Base-by-base conservation (phyloP, 1,140 invertebrate genomes). In the Dreissena polymorpha region DNA sequence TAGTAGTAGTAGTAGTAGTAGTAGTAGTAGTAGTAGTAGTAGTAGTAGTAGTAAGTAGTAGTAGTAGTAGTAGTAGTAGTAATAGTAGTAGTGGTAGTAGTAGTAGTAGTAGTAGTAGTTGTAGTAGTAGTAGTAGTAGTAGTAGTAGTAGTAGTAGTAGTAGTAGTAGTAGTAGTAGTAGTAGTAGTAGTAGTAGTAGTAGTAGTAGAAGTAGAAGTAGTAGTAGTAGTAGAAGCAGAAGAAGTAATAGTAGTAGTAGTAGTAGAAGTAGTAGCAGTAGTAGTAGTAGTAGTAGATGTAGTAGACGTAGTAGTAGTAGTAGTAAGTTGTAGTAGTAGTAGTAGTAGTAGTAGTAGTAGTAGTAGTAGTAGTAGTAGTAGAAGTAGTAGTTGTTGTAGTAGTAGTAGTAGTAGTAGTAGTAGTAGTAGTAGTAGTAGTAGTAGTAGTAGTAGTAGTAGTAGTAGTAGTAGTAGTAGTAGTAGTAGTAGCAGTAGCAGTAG, bases 331-430 rank as follows among this genome's bases (percentile, higher is more conserved):
- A n/a, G n/a, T n/a, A n/a, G n/a, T n/a, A 82, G 79, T 81, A 82
- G 79, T 80, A 82, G 79, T 82, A 80, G 75, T 81, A n/a, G n/a
- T 65, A 82, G 79, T 81, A 80, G 79, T 80, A 82, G 79, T 51
- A 82, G 75, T 83, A 82, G 76, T 83, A 83, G 75, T 83, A 82
- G 81, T 83, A 67, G 73, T 82, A 82, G 72, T 81, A 82, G 79
- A 21, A 82, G 75, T 79, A 82, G 75, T 82, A 82, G 79, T 82
- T 82, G 79, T 81, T 57, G 75, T 81, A 80, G 79, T 82, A 55
- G 79, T 55, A 82, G 79, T 79, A 82, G 75, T n/a, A 80, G 79
- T 82, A 82, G 79, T 82, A 82, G 79, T 82, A 80, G 79, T 81
- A 80, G 79, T 81, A 82, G 79, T 81, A 82, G 79, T 80, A 80